Percentiles rank a stretch among this genome's conserved stretches.
Conservation (phyloP, 2,888 invertebrate genomes). For the Volucella inflata region DNA sequence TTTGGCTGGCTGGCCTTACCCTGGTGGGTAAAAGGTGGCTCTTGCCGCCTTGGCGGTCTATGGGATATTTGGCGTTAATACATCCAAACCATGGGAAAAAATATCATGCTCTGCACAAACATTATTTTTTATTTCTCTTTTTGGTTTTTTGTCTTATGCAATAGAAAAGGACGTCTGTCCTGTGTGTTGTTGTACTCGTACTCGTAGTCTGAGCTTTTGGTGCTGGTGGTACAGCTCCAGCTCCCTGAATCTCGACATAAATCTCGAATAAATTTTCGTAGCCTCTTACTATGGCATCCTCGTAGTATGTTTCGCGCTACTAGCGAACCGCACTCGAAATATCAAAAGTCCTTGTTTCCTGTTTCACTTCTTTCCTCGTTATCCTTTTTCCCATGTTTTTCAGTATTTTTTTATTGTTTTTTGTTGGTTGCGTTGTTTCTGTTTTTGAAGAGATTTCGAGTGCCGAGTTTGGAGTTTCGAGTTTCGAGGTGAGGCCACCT, state of each 20-base stretch:
- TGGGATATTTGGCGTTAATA: conserved; percentile 66
- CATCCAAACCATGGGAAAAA: conserved; percentile 53
- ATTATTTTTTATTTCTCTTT: conserved; percentile 22
- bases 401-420: conserved; percentile 11
- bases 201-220: too few relatives aligned
- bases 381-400: conserved; percentile 9
- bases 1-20: conserved; percentile 49
- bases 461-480: conserved; percentile 40
- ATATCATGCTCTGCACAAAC: conserved; percentile 46
- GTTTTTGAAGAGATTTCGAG: not conserved
- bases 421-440: not conserved
- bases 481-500: conserved; percentile 47
- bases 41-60: conserved; percentile 6
- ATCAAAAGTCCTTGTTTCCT: conserved; percentile 73
- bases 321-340: conserved; percentile 62
- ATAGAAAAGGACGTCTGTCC: not conserved
- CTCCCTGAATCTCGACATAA: conserved; percentile 36
- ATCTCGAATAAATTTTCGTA: conserved; percentile 59
- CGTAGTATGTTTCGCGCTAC: conserved; percentile 57
- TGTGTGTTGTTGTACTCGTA: conserved; percentile 18
- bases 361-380: conserved; percentile 18
- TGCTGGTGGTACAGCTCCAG: not conserved
- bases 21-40: not conserved
- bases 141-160: not conserved
- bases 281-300: conserved; percentile 2